phyloP scores from a whole-genome alignment of 35 echinoderm and acorn worm species.

The Acanthaster planci region DNA sequence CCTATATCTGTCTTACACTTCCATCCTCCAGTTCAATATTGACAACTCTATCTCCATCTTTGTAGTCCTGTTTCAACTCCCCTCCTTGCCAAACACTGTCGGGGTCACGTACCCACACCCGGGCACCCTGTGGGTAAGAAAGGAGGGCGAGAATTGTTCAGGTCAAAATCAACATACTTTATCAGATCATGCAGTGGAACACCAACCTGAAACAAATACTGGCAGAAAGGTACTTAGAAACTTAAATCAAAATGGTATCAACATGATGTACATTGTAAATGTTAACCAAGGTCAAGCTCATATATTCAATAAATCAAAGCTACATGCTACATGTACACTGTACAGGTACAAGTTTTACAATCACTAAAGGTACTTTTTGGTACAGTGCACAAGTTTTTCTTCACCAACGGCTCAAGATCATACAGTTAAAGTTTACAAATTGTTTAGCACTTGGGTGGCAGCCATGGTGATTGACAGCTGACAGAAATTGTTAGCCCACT shows the following conservation, averaged over 20 bases:
- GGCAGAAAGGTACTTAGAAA: too few relatives aligned
- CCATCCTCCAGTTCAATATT: conserved; percentile 70
- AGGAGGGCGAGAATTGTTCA: conserved; percentile 3
- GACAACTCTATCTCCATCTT: conserved; percentile 67
- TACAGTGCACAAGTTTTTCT: too few relatives aligned
- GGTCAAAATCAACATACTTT: background rate
- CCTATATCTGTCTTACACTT: background rate
- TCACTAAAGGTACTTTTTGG: background rate
- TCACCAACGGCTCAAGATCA: too few relatives aligned
- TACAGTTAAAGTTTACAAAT: too few relatives aligned
- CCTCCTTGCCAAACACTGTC: conserved; percentile 91
- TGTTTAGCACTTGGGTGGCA: too few relatives aligned
- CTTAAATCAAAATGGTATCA: too few relatives aligned
- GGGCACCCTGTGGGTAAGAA: conserved; percentile 70
- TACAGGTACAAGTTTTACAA: background rate
- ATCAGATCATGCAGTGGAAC: background rate
- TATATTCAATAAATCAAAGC: too few relatives aligned
- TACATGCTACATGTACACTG: background rate
- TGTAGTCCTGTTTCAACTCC: conserved; percentile 74
- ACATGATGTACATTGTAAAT: too few relatives aligned
- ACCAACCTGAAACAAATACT: background rate
- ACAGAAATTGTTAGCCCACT: too few relatives aligned
- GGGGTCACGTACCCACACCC: conserved; percentile 97
- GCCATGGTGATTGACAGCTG: too few relatives aligned
- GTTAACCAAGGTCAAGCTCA: too few relatives aligned